Percentiles rank a stretch among this genome's conserved stretches.
phyloP scores from a whole-genome alignment of 2,113 vertebrate genomes.

The Phoxinus phoxinus region DNA sequence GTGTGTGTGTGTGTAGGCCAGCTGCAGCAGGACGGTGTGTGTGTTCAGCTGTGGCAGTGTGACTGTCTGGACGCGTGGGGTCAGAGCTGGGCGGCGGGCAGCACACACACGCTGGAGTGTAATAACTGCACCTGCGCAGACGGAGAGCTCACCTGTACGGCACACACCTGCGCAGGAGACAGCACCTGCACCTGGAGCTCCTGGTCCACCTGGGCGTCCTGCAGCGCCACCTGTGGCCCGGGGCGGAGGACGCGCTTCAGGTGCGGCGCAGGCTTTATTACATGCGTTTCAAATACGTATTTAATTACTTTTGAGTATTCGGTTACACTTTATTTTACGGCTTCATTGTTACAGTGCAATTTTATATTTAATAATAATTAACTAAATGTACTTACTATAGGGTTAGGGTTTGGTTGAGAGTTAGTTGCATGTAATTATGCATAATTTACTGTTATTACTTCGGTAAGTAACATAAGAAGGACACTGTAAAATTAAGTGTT shows the following conservation, averaged over 20 bases:
- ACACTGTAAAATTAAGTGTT: no score
- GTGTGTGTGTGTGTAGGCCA: slow-evolving; percentile 66
- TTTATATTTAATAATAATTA: no score
- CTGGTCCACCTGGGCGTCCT: slow-evolving; percentile 87
- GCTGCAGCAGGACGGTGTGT: slow-evolving; percentile 81
- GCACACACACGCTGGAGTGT: slow-evolving; percentile 77
- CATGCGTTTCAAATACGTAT: no score
- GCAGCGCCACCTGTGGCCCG: slow-evolving; percentile 81
- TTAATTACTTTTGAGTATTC: no score
- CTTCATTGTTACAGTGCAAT: no score
- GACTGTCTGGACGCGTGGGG: slow-evolving; percentile 82
- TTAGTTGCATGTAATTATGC: no score
- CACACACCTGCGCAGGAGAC: slow-evolving; percentile 69
- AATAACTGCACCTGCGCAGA: slow-evolving; percentile 84
- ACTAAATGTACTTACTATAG: no score
- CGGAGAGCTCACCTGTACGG: slow-evolving; percentile 78
- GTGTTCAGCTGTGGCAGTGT: slow-evolving; percentile 82
- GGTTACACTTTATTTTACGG: no score
- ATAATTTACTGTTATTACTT: no score
- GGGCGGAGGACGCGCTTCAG: slow-evolving; percentile 82
- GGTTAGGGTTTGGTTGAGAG: no score
- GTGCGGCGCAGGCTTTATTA: slow-evolving; percentile 55
- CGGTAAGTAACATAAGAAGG: no score
- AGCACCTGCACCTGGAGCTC: slow-evolving; percentile 81
- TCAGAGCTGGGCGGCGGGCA: slow-evolving; percentile 83